These are phyloP conservation scores for Cebus imitator DNA, from an alignment of 2,113 vertebrate genomes.

Conservation along the genomic window DNA sequence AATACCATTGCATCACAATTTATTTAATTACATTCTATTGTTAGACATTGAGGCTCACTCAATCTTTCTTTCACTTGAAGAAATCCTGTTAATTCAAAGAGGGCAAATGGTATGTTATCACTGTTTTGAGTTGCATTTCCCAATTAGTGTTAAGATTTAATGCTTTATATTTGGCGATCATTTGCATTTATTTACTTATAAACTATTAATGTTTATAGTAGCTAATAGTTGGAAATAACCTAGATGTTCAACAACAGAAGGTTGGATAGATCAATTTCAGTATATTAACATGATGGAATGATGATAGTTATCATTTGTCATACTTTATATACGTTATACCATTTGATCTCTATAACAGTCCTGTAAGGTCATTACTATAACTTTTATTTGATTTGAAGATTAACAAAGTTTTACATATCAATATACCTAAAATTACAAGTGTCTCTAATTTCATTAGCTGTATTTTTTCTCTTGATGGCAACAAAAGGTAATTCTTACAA, in stretches of 20 bases:
- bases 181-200: constrained; percentile 12
- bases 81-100: constrained; percentile 4
- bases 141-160: background rate
- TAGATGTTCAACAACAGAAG: background rate
- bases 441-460: constrained; percentile 37
- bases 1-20: background rate
- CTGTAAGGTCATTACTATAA: background rate
- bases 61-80: background rate
- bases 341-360: background rate
- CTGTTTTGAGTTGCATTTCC: constrained; percentile 31
- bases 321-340: background rate
- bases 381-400: background rate
- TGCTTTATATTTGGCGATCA: background rate
- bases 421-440: constrained; percentile 25
- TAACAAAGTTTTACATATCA: background rate
- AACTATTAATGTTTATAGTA: constrained; percentile 23
- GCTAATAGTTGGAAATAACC: background rate
- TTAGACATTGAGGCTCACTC: background rate
- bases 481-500: constrained; percentile 47
- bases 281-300: background rate
- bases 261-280: background rate
- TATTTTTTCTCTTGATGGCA: background rate
- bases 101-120: background rate
- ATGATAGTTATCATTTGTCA: background rate
- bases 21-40: background rate